Evolutionary conservation across 1,140 invertebrate species (phyloP).

Genomic region (Latrodectus geometricus): DNA sequence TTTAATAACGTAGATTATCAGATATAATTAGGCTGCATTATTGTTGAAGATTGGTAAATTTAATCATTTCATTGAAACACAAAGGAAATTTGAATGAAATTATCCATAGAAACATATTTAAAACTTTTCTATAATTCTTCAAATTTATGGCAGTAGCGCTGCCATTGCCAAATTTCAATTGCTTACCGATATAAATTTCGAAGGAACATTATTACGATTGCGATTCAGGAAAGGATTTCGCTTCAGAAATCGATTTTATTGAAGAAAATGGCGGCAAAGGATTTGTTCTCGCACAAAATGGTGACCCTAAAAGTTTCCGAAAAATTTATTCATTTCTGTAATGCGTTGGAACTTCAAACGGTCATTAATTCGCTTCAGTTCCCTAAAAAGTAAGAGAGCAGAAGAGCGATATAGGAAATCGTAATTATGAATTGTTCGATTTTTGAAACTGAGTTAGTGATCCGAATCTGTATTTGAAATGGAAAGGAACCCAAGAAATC

Average conservation of each 20-base stretch:
- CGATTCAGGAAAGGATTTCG: neutral
- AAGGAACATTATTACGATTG: neutral
- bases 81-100: too few relatives aligned
- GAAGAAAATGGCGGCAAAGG: neutral
- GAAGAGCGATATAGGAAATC: neutral
- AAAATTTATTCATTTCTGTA: neutral
- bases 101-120: too few relatives aligned
- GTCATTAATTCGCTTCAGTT: neutral
- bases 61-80: too few relatives aligned
- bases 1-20: too few relatives aligned
- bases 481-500: neutral
- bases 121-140: too few relatives aligned
- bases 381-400: neutral
- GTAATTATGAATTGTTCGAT: constrained; percentile 1
- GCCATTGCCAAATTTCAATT: neutral
- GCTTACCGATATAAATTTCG: too few relatives aligned
- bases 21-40: too few relatives aligned
- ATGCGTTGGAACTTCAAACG: neutral
- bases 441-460: neutral
- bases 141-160: neutral
- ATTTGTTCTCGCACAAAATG: neutral
- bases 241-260: neutral
- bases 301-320: neutral
- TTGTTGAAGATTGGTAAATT: too few relatives aligned
- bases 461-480: neutral